Evolutionary conservation across 1,140 invertebrate species (phyloP), one percentile per base, ranked within the genome.

Genomic region (Euschistus heros): DNA sequence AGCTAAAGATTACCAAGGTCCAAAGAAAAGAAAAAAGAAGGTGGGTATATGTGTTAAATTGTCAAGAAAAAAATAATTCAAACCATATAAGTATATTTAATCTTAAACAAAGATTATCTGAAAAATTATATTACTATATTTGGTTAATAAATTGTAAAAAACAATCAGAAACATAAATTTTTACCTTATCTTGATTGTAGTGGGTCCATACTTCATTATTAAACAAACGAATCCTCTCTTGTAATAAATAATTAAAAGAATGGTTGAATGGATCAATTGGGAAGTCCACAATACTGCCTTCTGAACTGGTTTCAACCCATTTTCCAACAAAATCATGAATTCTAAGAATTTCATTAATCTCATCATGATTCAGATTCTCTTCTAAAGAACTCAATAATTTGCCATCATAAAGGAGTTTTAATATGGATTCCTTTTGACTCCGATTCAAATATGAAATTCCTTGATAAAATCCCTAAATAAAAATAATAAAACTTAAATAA

Each of bases 391-490:
- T 37, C 14, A 59, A 52, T 5, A 66, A 18, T 22, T 47, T 30
- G 6, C 46, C 60, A 52, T 52, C 18, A 37, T 66, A 20, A n/a
- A 66, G 27, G 3, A 33, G 18, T 15, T 59, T n/a, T n/a, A 18
- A 47, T 13, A 66, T 20, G 15, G 15, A 22, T 7, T 6, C 54
- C 46, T 46, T 27, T 26, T 30, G 70, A 47, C 37, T 52, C 15
- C 22, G 55, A 65, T 46, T 71, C 59, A 63, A 67, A 64, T 61
- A 14, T 27, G 79, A 55, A 64, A 70, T 69, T 55, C 72, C 71
- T 65, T 76, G 71, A 72, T 84, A 83, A 27, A 77, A 76, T 70
- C 85, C 81, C 87, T 89, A 74, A 63, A 81, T 78, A 69, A 78
- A 10, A 37, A 37, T 37, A 37, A 37, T 37, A 10, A 37, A 37